Base-by-base conservation (phyloP, 2,888 invertebrate species). In the Zonitis immaculata region DNA sequence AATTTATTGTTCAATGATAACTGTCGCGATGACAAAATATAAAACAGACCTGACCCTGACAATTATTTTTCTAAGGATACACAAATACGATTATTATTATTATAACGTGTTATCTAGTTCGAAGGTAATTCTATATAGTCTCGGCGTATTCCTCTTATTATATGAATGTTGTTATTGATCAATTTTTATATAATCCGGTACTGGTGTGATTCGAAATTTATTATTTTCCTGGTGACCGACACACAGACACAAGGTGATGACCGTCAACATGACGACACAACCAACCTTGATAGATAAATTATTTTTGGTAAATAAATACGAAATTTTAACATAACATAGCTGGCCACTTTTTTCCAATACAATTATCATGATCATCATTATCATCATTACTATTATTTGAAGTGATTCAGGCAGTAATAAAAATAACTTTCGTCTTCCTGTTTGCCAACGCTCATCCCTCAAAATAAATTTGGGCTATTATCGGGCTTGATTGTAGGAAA, bases 1-100 rank as follows among this genome's bases (percentile, higher is more conserved):
- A 5, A 25, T 20, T 45, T 18, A 35, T 35, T 35, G 16, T 16
- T 35, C 35, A 18, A 18, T 35, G 58, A 67, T 66, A 67, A 68
- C 67, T 66, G 66, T 66, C 65, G 66, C 63, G 63, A 65, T 62
- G 66, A 62, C 45, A 55, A 57, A 53, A 52, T 51, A 55, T 58
- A 61, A 60, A 63, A n/a, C 63, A 66, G 56, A 67, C 73, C 73
- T 74, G 73, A 74, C 73, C 74, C 72, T 74, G 73, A 72, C 73
- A 73, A 73, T 72, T 71, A 68, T 72, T 67, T 67, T 71, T 67
- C 61, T 62, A 46, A 25, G 60, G 56, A 54, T 43, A 59, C 64
- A 65, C 67, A 66, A 67, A 61, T 63, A 60, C 59, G 60, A 60
- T 61, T 61, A 60, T 63, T 59, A n/a, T n/a, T n/a, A n/a, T n/a